A percentile compares a stretch with the other conserved stretches of the same genome.
Evolutionary conservation across 2,113 vertebrate species (phyloP).

Genomic region (Prionailurus bengalensis): DNA sequence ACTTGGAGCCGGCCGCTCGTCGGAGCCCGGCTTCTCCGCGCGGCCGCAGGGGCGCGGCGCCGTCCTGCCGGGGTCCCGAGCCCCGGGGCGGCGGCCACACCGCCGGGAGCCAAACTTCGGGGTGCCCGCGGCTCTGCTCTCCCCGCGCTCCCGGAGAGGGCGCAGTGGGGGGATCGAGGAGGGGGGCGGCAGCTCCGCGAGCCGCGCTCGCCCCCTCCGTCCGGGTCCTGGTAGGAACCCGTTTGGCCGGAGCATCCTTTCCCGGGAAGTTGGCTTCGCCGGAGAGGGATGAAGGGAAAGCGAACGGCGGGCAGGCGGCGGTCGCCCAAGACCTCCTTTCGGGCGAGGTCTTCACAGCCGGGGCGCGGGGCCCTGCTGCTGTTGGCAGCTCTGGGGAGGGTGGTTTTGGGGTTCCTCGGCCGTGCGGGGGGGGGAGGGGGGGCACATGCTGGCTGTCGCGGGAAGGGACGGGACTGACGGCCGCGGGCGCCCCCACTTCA

Average conservation of each 20-base stretch:
- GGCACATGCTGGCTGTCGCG: not conserved
- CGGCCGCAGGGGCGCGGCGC: not conserved
- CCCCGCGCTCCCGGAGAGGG: not conserved
- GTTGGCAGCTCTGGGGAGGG: not conserved
- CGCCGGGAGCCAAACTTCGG: conserved; percentile 69
- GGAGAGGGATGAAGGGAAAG: not conserved
- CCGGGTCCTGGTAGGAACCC: not conserved
- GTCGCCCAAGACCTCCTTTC: not conserved
- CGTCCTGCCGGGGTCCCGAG: not conserved
- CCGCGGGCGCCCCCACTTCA: conserved; percentile 35
- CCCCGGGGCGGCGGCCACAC: not conserved
- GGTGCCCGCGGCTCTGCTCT: not conserved
- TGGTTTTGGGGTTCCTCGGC: not conserved
- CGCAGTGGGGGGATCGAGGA: not conserved
- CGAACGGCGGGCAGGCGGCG: not conserved
- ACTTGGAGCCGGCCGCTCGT: not conserved
- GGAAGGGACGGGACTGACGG: conserved; percentile 66
- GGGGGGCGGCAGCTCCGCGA: too few species aligned
- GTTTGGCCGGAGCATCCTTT: not conserved
- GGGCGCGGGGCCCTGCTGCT: not conserved
- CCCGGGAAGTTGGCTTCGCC: not conserved
- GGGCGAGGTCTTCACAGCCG: not conserved
- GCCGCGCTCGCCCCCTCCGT: not conserved
- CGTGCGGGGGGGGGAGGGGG: conserved; percentile 20
- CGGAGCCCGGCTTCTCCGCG: not conserved